Conservation (phyloP, 1,140 invertebrate genomes). For the Drosophila kurseongensis region DNA sequence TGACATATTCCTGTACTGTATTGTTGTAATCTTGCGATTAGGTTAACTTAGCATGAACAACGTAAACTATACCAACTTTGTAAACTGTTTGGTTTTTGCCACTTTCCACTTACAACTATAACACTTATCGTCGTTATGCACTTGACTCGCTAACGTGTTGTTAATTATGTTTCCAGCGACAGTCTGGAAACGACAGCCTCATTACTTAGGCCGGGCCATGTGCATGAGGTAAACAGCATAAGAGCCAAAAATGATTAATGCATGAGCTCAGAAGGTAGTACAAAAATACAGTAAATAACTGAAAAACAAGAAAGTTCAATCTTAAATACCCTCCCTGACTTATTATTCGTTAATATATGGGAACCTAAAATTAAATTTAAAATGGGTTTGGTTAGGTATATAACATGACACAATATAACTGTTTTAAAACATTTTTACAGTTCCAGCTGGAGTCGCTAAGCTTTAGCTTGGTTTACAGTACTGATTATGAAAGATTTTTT, state of each 20-base stretch:
- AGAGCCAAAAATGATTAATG: slow-evolving; percentile 42
- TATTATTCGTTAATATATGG: no score
- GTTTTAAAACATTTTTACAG: no score
- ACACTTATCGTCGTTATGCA: slow-evolving; percentile 13
- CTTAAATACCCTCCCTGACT: neutral
- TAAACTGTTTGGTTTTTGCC: neutral
- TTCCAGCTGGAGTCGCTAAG: no score
- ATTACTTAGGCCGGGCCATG: slow-evolving; percentile 52
- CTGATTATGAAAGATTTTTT: neutral
- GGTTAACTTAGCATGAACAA: neutral
- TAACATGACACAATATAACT: no score
- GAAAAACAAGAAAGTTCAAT: neutral
- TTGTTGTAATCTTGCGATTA: no score
- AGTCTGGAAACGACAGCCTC: slow-evolving; percentile 48
- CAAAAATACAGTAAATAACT: slow-evolving; percentile 6
- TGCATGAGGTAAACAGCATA: slow-evolving; percentile 17
- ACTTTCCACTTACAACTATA: neutral
- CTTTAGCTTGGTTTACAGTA: neutral
- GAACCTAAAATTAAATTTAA: no score
- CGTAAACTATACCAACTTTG: neutral
- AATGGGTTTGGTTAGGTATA: no score
- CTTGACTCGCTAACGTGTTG: slow-evolving; percentile 48
- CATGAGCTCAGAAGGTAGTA: slow-evolving; percentile 3
- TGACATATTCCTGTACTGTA: no score
- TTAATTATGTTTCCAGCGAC: slow-evolving; percentile 61